Evolutionary conservation across 1,140 invertebrate genomes (phyloP).

Genomic region (Portunus trituberculatus): DNA sequence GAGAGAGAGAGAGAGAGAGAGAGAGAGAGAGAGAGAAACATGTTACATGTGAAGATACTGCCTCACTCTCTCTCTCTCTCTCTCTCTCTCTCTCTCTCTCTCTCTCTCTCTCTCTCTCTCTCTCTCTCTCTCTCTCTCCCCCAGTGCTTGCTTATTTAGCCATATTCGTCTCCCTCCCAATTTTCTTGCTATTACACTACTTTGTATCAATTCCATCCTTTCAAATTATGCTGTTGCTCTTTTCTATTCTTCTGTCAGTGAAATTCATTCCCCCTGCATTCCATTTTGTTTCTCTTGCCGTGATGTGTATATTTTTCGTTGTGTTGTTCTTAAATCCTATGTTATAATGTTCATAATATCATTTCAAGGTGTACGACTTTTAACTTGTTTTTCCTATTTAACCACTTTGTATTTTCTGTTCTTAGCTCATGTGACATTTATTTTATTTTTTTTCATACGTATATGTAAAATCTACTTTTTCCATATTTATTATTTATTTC

Average conservation of each 20-base stretch:
- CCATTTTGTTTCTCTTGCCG: too few species aligned
- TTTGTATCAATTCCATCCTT: conserved; percentile 25
- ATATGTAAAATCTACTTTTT: background rate
- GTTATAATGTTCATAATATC: too few species aligned
- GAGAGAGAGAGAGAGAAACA: too few species aligned
- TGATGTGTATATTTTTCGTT: too few species aligned
- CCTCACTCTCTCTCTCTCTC: conserved; percentile 22
- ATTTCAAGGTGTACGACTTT: too few species aligned
- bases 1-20: too few species aligned
- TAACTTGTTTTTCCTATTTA: too few species aligned
- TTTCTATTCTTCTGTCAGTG: background rate
- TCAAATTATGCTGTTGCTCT: background rate
- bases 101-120: conserved; percentile 24
- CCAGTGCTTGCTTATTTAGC: background rate
- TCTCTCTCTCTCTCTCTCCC: conserved; percentile 42
- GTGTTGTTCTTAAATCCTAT: too few species aligned
- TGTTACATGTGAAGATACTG: background rate
- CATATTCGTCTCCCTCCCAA: conserved; percentile 19
- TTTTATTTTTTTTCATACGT: background rate
- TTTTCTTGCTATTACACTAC: background rate
- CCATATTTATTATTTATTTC: background rate
- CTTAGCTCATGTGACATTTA: background rate
- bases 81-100: background rate
- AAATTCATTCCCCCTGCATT: background rate
- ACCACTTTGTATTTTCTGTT: too few species aligned